Evolutionary conservation across 1,140 invertebrate species (phyloP).

Genomic region (Anadara kagoshimensis): DNA sequence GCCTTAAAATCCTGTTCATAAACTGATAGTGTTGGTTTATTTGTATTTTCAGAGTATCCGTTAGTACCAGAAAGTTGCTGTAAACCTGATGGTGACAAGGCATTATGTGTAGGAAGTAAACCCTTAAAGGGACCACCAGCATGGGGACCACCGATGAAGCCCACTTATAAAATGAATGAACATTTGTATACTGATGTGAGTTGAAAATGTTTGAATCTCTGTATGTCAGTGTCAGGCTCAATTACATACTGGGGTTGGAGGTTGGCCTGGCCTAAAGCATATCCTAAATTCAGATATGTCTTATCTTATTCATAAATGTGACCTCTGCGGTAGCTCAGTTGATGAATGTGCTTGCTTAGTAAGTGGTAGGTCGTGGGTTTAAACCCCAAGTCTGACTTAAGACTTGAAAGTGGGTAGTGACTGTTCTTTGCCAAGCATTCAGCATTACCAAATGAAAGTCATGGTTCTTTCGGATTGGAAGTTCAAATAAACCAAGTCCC

Average conservation of each 20-base stretch:
- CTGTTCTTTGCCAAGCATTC: not conserved
- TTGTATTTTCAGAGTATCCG: conserved; percentile 34
- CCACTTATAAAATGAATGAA: conserved; percentile 21
- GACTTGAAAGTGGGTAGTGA: not conserved
- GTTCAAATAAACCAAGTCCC: too few relatives aligned
- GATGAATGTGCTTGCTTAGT: not conserved
- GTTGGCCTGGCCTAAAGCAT: not conserved
- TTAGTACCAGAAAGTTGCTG: conserved; percentile 45
- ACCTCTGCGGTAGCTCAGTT: not conserved
- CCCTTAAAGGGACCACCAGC: conserved; percentile 29
- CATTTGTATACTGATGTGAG: conserved; percentile 36
- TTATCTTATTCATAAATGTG: not conserved
- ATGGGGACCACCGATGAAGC: conserved; percentile 20
- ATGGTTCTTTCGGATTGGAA: too few relatives aligned
- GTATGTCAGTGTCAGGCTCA: not conserved
- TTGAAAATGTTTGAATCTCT: not conserved
- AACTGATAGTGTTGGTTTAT: too few relatives aligned
- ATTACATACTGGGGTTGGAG: not conserved
- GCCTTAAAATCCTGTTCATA: too few relatives aligned
- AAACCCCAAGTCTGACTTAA: not conserved
- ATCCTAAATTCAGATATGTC: not conserved
- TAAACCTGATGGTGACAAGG: conserved; percentile 27
- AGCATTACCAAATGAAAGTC: not conserved
- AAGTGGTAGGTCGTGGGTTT: not conserved
- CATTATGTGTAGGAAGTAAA: conserved; percentile 31